A percentile compares a stretch with the other conserved stretches of the same genome.
Conservation (phyloP, 35 echinoderm and acorn worm species). For the Holothuria glaberrima region DNA sequence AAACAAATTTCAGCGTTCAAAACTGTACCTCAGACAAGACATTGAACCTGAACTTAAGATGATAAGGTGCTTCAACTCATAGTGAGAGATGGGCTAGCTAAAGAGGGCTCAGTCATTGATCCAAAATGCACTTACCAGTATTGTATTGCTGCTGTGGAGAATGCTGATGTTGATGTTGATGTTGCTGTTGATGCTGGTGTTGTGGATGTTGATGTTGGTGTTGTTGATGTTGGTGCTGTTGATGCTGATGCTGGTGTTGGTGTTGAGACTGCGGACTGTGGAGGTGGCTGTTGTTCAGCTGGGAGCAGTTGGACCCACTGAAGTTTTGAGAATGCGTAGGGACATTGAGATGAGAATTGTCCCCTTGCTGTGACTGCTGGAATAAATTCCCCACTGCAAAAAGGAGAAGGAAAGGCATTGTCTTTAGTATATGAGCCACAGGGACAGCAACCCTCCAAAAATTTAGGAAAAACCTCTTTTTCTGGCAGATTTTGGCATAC, state of each 20-base stretch:
- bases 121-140: background rate
- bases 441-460: no score
- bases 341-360: constrained; percentile 6
- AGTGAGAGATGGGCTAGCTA: no score
- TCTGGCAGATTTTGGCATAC: no score
- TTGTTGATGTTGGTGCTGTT: constrained; percentile 54
- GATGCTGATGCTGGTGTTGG: constrained; percentile 62
- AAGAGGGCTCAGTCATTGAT: no score
- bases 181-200: constrained; percentile 20
- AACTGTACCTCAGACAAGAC: no score
- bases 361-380: constrained; percentile 37
- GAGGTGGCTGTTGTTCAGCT: constrained; percentile 30
- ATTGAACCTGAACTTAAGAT: no score
- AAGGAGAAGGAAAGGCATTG: no score
- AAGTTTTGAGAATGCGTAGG: constrained; percentile 36
- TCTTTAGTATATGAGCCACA: no score
- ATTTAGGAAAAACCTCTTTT: no score
- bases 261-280: constrained; percentile 56
- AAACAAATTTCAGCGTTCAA: no score
- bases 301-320: background rate
- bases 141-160: constrained; percentile 52
- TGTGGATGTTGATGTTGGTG: background rate
- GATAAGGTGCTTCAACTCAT: no score
- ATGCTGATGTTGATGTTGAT: background rate
- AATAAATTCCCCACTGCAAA: constrained; percentile 23